Evolutionary conservation across 2,797 vertebrate species (phyloP).

Genomic region (Labroides dimidiatus): DNA sequence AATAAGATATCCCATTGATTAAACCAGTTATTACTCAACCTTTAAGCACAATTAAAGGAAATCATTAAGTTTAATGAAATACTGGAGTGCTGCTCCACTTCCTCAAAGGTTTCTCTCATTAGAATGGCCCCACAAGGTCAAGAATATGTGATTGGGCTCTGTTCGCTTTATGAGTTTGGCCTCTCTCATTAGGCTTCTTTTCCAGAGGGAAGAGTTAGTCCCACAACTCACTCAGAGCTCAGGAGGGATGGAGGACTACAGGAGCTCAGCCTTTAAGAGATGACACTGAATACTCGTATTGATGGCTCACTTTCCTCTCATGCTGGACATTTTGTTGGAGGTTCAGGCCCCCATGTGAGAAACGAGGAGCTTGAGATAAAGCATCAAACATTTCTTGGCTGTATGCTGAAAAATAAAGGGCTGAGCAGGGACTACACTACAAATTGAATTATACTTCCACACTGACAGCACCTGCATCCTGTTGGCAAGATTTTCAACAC

Average conservation of each 20-base stretch:
- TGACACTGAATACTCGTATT: constrained; percentile 11
- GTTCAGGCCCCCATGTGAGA: too few relatives aligned
- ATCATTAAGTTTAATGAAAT: constrained; percentile 78
- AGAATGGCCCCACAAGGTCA: constrained; percentile 63
- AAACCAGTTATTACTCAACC: constrained; percentile 58
- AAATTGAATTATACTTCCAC: constrained; percentile 31
- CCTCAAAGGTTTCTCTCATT: constrained; percentile 68
- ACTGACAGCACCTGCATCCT: not conserved
- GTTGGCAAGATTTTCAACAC: constrained; percentile 21
- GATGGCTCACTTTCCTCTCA: constrained; percentile 19
- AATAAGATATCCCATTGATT: constrained; percentile 35
- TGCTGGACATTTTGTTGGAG: constrained; percentile 9
- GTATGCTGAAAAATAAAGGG: not conserved
- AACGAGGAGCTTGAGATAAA: too few relatives aligned
- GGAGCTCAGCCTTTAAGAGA: not conserved
- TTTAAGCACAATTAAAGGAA: constrained; percentile 75
- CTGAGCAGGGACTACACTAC: not conserved
- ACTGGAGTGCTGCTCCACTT: constrained; percentile 43
- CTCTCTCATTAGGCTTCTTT: constrained; percentile 50
- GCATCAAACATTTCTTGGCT: constrained; percentile 4
- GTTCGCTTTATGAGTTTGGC: constrained; percentile 24
- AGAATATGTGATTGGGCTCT: constrained; percentile 41
- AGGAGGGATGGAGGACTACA: constrained; percentile 8
- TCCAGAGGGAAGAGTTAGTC: constrained; percentile 30
- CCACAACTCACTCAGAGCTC: constrained; percentile 27